Evolutionary conservation across 1,140 invertebrate species (phyloP).

Genomic region (Drosophila rhopaloa): DNA sequence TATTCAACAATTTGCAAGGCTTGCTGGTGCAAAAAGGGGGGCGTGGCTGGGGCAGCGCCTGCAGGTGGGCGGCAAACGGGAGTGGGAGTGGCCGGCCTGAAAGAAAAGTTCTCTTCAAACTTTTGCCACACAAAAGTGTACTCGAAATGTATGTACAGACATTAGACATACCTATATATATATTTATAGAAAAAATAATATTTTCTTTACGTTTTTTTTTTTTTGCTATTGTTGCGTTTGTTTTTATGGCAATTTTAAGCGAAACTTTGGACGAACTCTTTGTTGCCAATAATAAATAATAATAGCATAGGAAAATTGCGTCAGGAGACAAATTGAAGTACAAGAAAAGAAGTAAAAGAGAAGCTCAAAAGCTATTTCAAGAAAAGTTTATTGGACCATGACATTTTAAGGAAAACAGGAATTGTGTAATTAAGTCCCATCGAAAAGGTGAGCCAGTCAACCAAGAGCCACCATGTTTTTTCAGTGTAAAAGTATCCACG

Average conservation of each 20-base stretch:
- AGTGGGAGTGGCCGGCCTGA: conserved; percentile 13
- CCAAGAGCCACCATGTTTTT: not conserved
- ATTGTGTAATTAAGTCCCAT: not conserved
- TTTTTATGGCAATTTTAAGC: conserved; percentile 23
- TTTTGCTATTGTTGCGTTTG: conserved; percentile 19
- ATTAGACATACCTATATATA: conserved; percentile 10
- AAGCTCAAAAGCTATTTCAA: not conserved
- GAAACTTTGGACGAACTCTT: conserved; percentile 20
- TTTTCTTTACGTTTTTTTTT: conserved; percentile 40
- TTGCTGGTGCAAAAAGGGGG: conserved; percentile 19
- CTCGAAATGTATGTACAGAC: conserved; percentile 19
- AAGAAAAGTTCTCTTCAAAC: conserved; percentile 51
- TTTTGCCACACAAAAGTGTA: conserved; percentile 40
- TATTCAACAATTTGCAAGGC: conserved; percentile 77
- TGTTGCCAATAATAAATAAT: conserved; percentile 30
- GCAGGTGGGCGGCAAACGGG: conserved; percentile 3
- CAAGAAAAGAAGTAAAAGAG: not conserved
- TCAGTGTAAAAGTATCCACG: not conserved
- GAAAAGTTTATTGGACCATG: not conserved
- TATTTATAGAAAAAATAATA: conserved; percentile 21
- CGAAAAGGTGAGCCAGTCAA: not conserved
- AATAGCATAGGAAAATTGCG: conserved; percentile 13
- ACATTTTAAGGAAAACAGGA: not conserved
- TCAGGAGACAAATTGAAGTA: not conserved
- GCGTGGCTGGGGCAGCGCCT: not conserved